Evolutionary conservation across 2,113 vertebrate genomes (phyloP).

Genomic region (Seriola aureovittata): DNA sequence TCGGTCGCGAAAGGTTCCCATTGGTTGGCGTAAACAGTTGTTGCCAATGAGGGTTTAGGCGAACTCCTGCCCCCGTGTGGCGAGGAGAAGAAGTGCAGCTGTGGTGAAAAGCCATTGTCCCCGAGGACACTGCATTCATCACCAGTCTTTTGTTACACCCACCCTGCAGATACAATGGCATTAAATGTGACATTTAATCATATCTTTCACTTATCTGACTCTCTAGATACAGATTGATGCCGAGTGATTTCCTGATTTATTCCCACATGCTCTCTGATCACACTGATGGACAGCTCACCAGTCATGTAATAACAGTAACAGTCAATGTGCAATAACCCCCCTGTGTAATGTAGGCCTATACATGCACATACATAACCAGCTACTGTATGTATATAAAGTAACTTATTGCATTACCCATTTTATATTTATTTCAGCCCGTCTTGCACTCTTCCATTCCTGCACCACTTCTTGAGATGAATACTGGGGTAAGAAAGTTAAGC

Average conservation of each 20-base stretch:
- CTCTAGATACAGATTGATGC: neutral
- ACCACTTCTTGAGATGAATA: too few relatives aligned
- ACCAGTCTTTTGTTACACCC: conserved; percentile 66
- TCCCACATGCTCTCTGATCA: too few relatives aligned
- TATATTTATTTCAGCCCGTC: too few relatives aligned
- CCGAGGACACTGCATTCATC: neutral
- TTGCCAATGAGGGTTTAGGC: conserved; percentile 57
- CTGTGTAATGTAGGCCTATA: too few relatives aligned
- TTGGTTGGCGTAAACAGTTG: conserved; percentile 54
- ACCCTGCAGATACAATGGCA: neutral
- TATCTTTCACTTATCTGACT: neutral
- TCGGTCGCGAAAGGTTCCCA: conserved; percentile 22
- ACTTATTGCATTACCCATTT: too few relatives aligned
- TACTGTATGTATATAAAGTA: too few relatives aligned
- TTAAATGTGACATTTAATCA: neutral
- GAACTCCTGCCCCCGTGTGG: conserved; percentile 30
- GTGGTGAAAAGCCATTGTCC: conserved; percentile 55
- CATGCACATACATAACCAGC: too few relatives aligned
- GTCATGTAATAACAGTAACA: too few relatives aligned
- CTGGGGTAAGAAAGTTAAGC: too few relatives aligned
- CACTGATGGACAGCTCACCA: too few relatives aligned
- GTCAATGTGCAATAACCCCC: too few relatives aligned
- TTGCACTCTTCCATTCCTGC: too few relatives aligned
- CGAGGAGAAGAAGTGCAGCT: conserved; percentile 7
- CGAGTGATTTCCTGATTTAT: neutral